phyloP scores from a whole-genome alignment of 2,797 vertebrate species.

The Smutsia temminckii region DNA sequence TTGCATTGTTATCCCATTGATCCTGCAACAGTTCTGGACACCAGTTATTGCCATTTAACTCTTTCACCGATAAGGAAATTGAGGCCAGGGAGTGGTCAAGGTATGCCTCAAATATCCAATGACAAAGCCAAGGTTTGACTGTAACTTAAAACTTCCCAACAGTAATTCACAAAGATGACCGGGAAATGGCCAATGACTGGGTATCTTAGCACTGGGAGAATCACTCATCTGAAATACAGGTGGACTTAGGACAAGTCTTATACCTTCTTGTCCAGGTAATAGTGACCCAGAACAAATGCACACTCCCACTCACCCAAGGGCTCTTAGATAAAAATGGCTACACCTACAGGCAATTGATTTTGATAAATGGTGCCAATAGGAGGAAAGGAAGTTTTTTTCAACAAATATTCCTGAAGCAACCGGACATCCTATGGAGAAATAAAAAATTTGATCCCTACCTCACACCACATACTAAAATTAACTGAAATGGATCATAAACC shows the following conservation, averaged over 20 bases:
- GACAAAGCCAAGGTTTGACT: neutral
- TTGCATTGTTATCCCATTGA: neutral
- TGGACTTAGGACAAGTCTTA: neutral
- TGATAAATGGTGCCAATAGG: neutral
- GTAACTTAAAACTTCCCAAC: neutral
- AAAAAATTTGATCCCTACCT: neutral
- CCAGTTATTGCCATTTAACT: neutral
- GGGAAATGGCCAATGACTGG: neutral
- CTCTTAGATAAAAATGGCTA: neutral
- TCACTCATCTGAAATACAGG: neutral
- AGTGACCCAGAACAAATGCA: neutral
- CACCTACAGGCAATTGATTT: neutral
- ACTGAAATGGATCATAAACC: neutral
- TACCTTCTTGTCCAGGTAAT: neutral
- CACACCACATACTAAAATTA: neutral
- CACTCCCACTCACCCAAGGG: neutral
- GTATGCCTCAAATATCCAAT: neutral
- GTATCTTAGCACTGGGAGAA: neutral
- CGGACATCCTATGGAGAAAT: neutral
- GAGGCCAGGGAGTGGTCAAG: neutral
- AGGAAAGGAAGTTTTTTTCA: neutral
- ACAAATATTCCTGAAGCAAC: neutral
- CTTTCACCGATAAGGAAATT: neutral
- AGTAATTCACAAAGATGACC: neutral
- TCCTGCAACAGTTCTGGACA: neutral